phyloP scores from a whole-genome alignment of 1,140 invertebrate species.

The Armadillidium nasatum region DNA sequence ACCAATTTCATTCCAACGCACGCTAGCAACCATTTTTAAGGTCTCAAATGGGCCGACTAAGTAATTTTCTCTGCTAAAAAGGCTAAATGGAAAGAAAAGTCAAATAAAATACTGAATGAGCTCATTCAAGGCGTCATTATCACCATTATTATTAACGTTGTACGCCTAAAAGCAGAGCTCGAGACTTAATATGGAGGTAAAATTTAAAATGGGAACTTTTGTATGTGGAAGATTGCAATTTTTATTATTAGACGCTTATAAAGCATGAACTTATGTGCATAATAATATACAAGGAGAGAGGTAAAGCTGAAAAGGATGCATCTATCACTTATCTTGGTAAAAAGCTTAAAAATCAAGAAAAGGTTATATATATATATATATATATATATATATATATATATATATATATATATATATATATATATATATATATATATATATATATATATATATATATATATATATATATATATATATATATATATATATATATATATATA shows the following conservation, averaged over 20 bases:
- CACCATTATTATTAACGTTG: constrained; percentile 13
- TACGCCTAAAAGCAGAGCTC: constrained; percentile 6
- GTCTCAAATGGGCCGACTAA: constrained; percentile 11
- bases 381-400: no score
- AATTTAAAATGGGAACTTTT: constrained; percentile 5
- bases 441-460: no score
- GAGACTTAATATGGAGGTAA: constrained; percentile 10
- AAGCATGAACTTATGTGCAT: background rate
- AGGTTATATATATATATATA: no score
- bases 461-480: no score
- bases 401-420: no score
- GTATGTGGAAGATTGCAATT: constrained; percentile 7
- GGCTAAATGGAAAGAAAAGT: constrained; percentile 12
- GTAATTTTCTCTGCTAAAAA: constrained; percentile 9
- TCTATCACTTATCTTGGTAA: no score
- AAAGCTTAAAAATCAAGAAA: no score
- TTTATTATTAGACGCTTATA: constrained; percentile 9
- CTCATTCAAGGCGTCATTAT: constrained; percentile 12
- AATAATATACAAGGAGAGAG: background rate
- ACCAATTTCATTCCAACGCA: constrained; percentile 3
- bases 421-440: no score
- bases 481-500: no score
- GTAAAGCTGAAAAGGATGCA: background rate
- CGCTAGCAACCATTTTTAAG: constrained; percentile 2
- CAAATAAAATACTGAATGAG: constrained; percentile 11